Conservation (phyloP, 1,140 invertebrate genomes). For the Tetragonula clypearis region DNA sequence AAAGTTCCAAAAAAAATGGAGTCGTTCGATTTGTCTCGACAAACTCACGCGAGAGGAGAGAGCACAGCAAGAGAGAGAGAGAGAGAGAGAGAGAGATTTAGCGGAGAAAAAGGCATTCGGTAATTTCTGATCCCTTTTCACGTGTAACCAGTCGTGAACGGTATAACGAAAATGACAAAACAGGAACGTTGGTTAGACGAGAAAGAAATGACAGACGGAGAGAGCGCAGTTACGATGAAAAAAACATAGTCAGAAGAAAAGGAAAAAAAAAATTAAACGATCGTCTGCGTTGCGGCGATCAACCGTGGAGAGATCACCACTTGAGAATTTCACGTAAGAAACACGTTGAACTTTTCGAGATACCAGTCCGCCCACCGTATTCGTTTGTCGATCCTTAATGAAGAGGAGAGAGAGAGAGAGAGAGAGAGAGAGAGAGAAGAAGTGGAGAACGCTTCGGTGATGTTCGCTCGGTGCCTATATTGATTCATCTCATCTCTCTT, state of each 20-base stretch:
- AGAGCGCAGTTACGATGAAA: constrained; percentile 28
- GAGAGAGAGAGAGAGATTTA: no score
- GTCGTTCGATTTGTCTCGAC: neutral
- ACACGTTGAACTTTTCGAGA: constrained; percentile 29
- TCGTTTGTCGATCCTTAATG: constrained; percentile 37
- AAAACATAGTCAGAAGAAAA: neutral
- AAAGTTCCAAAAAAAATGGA: neutral
- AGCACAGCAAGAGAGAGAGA: no score
- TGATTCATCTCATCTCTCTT: constrained; percentile 56
- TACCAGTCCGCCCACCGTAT: constrained; percentile 54
- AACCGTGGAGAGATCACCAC: constrained; percentile 18
- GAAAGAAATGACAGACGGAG: neutral
- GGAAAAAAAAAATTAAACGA: constrained; percentile 27
- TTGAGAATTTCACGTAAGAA: constrained; percentile 55
- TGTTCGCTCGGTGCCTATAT: constrained; percentile 45
- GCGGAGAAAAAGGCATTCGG: neutral
- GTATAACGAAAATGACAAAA: neutral
- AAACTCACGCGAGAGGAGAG: neutral
- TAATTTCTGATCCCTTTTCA: constrained; percentile 13
- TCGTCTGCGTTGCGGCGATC: constrained; percentile 42
- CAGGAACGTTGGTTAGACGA: neutral
- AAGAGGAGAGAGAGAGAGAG: neutral
- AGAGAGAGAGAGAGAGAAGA: neutral
- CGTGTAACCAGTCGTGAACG: neutral
- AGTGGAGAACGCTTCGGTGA: neutral